phyloP scores from a whole-genome alignment of 1,140 invertebrate genomes.

The Druon quercuslanigerum region DNA sequence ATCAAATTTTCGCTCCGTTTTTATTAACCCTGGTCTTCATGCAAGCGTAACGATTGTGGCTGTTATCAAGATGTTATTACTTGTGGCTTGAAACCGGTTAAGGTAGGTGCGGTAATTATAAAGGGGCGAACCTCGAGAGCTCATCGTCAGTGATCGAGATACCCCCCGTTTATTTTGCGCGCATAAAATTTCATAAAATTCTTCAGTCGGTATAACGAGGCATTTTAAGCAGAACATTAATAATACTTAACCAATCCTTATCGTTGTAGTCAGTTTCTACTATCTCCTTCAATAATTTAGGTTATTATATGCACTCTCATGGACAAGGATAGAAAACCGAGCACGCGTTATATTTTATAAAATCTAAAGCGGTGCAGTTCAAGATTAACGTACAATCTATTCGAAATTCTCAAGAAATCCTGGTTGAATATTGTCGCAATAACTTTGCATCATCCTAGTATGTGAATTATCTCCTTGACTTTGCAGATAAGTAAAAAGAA shows the following conservation, averaged over 20 bases:
- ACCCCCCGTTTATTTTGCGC: neutral
- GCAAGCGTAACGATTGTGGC: constrained; percentile 50
- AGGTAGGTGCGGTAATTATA: constrained; percentile 56
- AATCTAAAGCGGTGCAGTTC: neutral
- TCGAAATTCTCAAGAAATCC: neutral
- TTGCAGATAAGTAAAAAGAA: neutral
- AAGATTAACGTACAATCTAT: neutral
- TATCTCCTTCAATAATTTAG: constrained; percentile 14
- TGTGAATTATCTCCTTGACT: neutral
- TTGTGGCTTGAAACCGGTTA: constrained; percentile 48
- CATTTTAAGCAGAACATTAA: constrained; percentile 4
- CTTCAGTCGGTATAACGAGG: neutral
- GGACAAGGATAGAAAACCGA: constrained; percentile 13
- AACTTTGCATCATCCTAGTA: neutral
- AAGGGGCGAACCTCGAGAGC: constrained; percentile 47
- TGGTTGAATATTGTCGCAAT: neutral
- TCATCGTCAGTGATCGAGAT: constrained; percentile 10
- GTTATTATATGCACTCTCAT: neutral
- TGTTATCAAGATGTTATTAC: constrained; percentile 39
- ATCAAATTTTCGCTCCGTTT: constrained; percentile 43
- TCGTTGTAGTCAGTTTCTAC: neutral
- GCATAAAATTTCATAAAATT: neutral
- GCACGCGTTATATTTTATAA: neutral
- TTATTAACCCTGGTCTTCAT: constrained; percentile 45
- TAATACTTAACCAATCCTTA: constrained; percentile 28